Base-by-base conservation (phyloP, 2,797 vertebrate genomes). In the Sebastes flavidus region DNA sequence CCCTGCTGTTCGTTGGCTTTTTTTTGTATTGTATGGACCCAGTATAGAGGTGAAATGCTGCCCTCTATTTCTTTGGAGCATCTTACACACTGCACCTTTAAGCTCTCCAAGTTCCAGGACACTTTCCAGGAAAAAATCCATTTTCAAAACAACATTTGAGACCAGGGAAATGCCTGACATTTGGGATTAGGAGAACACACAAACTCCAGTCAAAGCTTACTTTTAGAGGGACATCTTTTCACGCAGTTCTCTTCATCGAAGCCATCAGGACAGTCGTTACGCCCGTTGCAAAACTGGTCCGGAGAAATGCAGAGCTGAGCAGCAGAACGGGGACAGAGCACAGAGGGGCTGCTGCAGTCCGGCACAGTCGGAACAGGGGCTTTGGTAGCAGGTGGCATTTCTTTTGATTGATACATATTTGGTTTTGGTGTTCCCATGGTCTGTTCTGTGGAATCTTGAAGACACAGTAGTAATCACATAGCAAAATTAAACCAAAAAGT, bases 211-310 rank as follows among this genome's bases (percentile, higher is more conserved):
- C 4, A n/a, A 60, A 16, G 1, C 76, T 73, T 77, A 94, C 93
- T 56, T 69, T 65, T 86, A 1, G 65, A 86, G 9, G 65, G 81
- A 74, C 94, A 94, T 55, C 13, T 88, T 66, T 75, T 86, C 13
- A 92, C 30, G 1, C 94, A 94, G 77, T 89, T 84, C 0, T 95
- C 89, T 81, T 98, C 97, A 72, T 98, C 97, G 8, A 94, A 97
- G 30, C 96, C 96, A 62, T 97, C 96, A 0, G 84, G 87, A 75
- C 97, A 97, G 91, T 98, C 97, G 6, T 84, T 85, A 10, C 85
- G 90, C 0, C 97, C 96, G 1, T 94, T 88, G 10, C 97, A 97
- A 60, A 97, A 10, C 38, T 94, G 95, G 11, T 87, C 92, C 1
- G 79, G 90, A 29, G 94, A 84, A 42, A 98, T 84, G 1, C 96